Base-by-base conservation (phyloP, 2,888 invertebrate species). In the Eupithecia subfuscata region DNA sequence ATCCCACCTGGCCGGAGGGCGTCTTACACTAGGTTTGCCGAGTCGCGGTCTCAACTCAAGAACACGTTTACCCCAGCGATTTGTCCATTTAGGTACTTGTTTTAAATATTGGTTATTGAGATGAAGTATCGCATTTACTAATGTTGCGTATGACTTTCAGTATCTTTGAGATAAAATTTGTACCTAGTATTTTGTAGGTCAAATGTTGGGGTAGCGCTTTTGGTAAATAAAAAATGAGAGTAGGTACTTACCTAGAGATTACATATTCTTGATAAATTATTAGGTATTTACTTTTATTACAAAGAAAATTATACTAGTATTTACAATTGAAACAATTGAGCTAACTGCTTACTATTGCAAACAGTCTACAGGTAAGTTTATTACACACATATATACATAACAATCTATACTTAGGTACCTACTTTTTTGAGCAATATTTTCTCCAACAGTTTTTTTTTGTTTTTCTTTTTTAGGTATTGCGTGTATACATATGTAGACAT, bases 181-280 rank as follows among this genome's bases (percentile, higher is more conserved):
- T 45, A 68, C 43, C 40, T 25, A 68, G n/a, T 14, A 22, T 37
- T 69, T 70, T 74, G 40, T 74, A 75, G 80, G 80, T 80, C 80
- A 73, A 37, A 71, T 70, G 75, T 75, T 78, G 77, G 60, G 68
- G 68, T 71, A 73, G 60, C 22, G 12, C 37, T 76, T 73, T 65
- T 67, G 22, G 48, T 56, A 65, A 73, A 56, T 56, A 56, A 56
- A 22, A 56, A 56, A 52, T 1, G 22, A 7, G 56, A 22, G 1
- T 48, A 48, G 12, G 43, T 45, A 45, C 16, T 8, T 40, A 40
- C 18, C 16, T 48, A 7, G 4, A 52, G n/a, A 52, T 52, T n/a
- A 52, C 5, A 25, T 12, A 60, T 25, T 12, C 60, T 56, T 6
- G 25, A 22, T 56, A 56, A 22, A 56, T 56, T 9, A 22, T 22